Evolutionary conservation across 2,888 invertebrate species (phyloP).

Genomic region (Drosophila cracens): DNA sequence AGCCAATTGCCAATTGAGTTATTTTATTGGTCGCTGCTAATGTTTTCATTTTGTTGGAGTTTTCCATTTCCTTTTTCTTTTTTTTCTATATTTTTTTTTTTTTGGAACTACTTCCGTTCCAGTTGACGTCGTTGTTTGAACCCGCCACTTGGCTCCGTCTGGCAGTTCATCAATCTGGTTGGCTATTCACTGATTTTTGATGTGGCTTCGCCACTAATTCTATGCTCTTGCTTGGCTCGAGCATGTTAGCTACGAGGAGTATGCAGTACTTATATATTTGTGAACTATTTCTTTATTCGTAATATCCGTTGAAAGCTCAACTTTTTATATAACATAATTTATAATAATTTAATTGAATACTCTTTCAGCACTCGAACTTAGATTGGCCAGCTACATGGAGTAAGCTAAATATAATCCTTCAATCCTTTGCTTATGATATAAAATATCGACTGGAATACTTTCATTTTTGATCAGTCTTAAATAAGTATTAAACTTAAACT

Average conservation of each 20-base stretch:
- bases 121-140: slow-evolving; percentile 24
- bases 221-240: not conserved
- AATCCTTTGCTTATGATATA: not conserved
- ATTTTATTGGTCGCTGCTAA: slow-evolving; percentile 49
- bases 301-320: too few relatives aligned
- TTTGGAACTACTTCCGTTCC: slow-evolving; percentile 65
- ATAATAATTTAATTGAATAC: not conserved
- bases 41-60: slow-evolving; percentile 56
- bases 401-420: not conserved
- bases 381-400: not conserved
- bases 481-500: too few relatives aligned
- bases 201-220: slow-evolving; percentile 61
- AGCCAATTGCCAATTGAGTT: slow-evolving; percentile 60
- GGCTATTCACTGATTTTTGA: slow-evolving; percentile 48
- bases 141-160: slow-evolving; percentile 19
- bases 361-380: too few relatives aligned
- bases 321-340: not conserved
- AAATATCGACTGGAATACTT: not conserved
- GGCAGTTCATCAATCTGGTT: slow-evolving; percentile 31
- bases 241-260: not conserved
- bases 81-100: not conserved
- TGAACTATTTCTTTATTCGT: too few relatives aligned
- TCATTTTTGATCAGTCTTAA: not conserved
- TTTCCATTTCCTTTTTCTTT: not conserved
- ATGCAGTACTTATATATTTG: not conserved